phyloP scores from a whole-genome alignment of 2,888 invertebrate species.

The Aradus depressus region DNA sequence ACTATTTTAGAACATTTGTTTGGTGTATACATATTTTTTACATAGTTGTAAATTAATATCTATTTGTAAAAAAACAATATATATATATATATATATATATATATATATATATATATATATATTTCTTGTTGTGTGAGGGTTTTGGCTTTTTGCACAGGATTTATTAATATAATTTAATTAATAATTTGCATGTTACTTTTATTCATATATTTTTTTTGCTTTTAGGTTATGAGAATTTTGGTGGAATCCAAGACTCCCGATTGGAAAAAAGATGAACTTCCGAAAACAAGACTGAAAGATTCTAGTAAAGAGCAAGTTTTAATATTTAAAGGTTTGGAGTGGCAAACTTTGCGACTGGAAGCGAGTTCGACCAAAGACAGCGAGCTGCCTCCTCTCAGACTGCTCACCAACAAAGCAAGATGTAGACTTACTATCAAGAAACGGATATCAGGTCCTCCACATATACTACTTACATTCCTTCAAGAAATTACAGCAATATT shows the following conservation, averaged over 20 bases:
- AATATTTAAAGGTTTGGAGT: slow-evolving; percentile 92
- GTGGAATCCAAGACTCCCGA: slow-evolving; percentile 89
- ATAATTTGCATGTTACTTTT: too few species aligned
- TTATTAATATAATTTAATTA: too few species aligned
- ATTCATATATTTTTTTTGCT: slow-evolving; percentile 17
- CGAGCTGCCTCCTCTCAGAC: slow-evolving; percentile 73
- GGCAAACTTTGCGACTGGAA: slow-evolving; percentile 94
- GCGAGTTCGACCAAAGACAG: slow-evolving; percentile 71
- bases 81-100: background rate
- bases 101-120: background rate
- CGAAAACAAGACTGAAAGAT: slow-evolving; percentile 85
- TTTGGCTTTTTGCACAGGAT: too few species aligned
- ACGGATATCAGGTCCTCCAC: slow-evolving; percentile 72
- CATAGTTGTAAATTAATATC: too few species aligned
- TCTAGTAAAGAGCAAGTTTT: slow-evolving; percentile 77
- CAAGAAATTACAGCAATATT: too few species aligned
- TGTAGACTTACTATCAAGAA: slow-evolving; percentile 95
- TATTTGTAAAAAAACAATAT: background rate
- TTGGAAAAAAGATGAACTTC: slow-evolving; percentile 77
- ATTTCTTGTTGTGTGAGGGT: background rate
- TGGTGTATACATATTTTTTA: too few species aligned
- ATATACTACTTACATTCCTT: too few species aligned
- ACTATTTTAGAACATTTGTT: too few species aligned
- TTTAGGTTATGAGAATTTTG: slow-evolving; percentile 78
- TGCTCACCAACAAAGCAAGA: slow-evolving; percentile 81